phyloP scores from a whole-genome alignment of 2,888 invertebrate genomes.

The Drosophila ustulata region DNA sequence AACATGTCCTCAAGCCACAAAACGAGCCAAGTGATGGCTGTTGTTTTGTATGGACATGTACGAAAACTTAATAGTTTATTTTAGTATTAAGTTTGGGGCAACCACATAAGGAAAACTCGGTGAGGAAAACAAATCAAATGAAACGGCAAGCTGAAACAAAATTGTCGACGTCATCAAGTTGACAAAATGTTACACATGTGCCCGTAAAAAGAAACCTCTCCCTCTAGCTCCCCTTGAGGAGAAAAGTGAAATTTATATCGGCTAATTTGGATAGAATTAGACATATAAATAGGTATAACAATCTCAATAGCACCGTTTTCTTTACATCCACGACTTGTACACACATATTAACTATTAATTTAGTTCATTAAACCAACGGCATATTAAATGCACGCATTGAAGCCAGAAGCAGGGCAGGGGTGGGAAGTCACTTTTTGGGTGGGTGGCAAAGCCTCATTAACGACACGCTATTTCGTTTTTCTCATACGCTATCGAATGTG shows the following conservation, averaged over 20 bases:
- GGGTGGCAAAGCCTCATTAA: constrained; percentile 58
- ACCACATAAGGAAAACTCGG: constrained; percentile 14
- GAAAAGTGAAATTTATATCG: constrained; percentile 10
- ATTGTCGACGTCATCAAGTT: constrained; percentile 42
- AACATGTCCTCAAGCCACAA: constrained; percentile 2
- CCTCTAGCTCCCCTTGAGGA: neutral
- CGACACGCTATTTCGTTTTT: constrained; percentile 61
- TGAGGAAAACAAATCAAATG: constrained; percentile 29
- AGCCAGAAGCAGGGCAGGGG: neutral
- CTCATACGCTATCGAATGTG: constrained; percentile 16
- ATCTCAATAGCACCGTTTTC: neutral
- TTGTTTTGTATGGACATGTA: constrained; percentile 7
- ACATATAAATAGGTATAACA: constrained; percentile 2
- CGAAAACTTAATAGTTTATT: constrained; percentile 16
- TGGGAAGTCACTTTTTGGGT: constrained; percentile 12
- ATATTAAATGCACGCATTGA: constrained; percentile 67
- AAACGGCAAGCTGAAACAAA: constrained; percentile 13
- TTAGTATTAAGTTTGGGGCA: constrained; percentile 15
- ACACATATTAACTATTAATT: constrained; percentile 57
- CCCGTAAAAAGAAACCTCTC: neutral
- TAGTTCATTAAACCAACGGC: constrained; percentile 59
- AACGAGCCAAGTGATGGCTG: constrained; percentile 10
- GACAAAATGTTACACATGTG: constrained; percentile 44
- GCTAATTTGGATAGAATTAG: constrained; percentile 7
- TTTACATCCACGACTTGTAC: neutral